Conservation (phyloP, 2,113 vertebrate genomes). For the Phycodurus eques region DNA sequence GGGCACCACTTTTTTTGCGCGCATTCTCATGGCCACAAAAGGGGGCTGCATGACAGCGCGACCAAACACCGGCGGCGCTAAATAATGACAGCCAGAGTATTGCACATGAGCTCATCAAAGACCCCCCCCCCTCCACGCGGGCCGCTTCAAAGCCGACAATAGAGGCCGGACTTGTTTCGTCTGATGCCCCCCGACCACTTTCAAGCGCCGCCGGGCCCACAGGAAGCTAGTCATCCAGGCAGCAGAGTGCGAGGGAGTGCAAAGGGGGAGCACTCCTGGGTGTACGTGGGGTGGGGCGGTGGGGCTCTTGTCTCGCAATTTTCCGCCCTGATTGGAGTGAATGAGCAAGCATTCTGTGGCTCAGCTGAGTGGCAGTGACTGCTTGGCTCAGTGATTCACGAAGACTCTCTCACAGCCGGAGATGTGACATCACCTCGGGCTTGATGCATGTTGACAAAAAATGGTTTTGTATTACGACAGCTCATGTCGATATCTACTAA, state of each 20-base stretch:
- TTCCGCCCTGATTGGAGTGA: constrained; percentile 80
- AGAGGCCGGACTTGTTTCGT: constrained; percentile 45
- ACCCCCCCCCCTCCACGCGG: constrained; percentile 17
- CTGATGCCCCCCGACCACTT: constrained; percentile 55
- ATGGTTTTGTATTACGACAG: neutral
- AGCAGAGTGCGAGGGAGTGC: constrained; percentile 24
- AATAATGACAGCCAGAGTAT: constrained; percentile 39
- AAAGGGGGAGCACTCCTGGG: neutral
- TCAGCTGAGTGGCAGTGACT: constrained; percentile 40
- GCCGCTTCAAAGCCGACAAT: constrained; percentile 40
- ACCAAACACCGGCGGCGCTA: constrained; percentile 26
- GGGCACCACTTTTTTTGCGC: neutral
- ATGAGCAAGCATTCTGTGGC: constrained; percentile 66
- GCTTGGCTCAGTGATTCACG: neutral
- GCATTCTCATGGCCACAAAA: constrained; percentile 29
- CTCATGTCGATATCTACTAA: neutral
- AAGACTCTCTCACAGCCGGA: constrained; percentile 25
- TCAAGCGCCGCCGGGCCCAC: constrained; percentile 57
- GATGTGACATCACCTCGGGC: constrained; percentile 58
- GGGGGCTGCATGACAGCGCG: constrained; percentile 17
- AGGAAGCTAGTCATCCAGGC: constrained; percentile 48
- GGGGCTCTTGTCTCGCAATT: constrained; percentile 74
- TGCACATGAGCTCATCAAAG: constrained; percentile 55
- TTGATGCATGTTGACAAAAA: constrained; percentile 31
- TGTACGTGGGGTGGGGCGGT: constrained; percentile 20